These are phyloP conservation scores for Pangasianodon gigas DNA, from an alignment of 2,113 vertebrate species.

Conservation along the genomic window DNA sequence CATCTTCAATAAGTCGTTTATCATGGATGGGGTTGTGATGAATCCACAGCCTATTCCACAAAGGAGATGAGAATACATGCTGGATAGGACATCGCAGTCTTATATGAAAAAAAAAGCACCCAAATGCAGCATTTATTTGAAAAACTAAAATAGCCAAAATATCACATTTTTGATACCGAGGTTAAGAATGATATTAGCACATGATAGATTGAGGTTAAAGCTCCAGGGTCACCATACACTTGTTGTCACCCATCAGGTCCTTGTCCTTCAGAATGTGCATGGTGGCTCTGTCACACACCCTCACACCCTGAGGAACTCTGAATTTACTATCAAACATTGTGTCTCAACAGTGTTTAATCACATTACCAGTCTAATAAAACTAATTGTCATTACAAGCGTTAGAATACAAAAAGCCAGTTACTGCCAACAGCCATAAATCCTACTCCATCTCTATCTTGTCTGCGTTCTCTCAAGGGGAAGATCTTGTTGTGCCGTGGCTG, in stretches of 20 bases:
- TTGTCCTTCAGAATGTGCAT: conserved; percentile 2
- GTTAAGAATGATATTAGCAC: background rate
- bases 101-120: too few relatives aligned
- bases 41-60: background rate
- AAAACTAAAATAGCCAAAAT: background rate
- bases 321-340: conserved; percentile 13
- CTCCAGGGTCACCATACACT: background rate
- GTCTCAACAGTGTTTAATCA: conserved; percentile 33
- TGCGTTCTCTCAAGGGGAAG: conserved; percentile 22
- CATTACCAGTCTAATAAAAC: conserved; percentile 19
- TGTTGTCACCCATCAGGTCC: conserved; percentile 5
- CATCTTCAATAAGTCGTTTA: too few relatives aligned
- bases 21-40: too few relatives aligned
- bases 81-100: too few relatives aligned
- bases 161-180: background rate
- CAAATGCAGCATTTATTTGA: too few relatives aligned
- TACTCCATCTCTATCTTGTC: conserved; percentile 34
- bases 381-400: conserved; percentile 23
- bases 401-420: conserved; percentile 13
- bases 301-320: background rate
- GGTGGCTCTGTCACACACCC: conserved; percentile 9
- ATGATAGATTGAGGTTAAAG: background rate
- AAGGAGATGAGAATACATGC: too few relatives aligned
- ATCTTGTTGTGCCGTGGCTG: background rate
- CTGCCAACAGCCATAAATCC: conserved; percentile 36